phyloP scores from a whole-genome alignment of 2,888 invertebrate species.

The Andrena hattorfiana region DNA sequence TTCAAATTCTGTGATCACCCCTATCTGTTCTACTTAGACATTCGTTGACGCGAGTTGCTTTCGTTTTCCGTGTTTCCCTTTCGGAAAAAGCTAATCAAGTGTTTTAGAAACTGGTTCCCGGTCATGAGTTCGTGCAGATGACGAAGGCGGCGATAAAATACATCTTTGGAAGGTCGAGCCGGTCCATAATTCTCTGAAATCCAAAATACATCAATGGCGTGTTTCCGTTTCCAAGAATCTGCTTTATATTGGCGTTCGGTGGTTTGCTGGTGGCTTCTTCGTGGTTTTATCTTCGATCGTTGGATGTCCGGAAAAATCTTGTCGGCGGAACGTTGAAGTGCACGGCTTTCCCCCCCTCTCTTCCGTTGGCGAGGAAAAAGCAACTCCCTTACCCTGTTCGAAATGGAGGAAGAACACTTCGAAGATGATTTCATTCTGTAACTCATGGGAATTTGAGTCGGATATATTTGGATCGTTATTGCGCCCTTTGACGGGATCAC shows the following conservation, averaged over 20 bases:
- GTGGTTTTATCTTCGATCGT: constrained; percentile 3
- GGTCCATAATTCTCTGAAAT: constrained; percentile 5
- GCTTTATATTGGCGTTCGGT: constrained; percentile 8
- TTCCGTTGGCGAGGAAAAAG: neutral
- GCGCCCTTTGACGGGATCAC: constrained; percentile 10
- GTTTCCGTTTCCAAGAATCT: constrained; percentile 2
- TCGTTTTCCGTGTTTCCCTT: constrained; percentile 9
- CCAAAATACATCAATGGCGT: constrained; percentile 10
- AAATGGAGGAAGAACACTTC: constrained; percentile 35
- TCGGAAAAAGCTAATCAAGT: constrained; percentile 34
- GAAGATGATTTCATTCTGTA: constrained; percentile 26
- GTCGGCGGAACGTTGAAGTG: neutral
- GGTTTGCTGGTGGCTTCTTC: constrained; percentile 14
- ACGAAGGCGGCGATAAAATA: neutral
- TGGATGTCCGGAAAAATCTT: constrained; percentile 7
- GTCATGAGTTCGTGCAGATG: constrained; percentile 1
- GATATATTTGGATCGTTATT: constrained; percentile 12
- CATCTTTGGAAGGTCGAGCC: constrained; percentile 17
- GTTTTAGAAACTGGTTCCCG: constrained; percentile 39
- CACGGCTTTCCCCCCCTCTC: constrained; percentile 3
- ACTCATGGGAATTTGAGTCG: constrained; percentile 40
- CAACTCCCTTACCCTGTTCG: constrained; percentile 9
- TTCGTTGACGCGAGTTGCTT: constrained; percentile 16
- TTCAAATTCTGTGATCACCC: neutral
- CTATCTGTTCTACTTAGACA: neutral